Evolutionary conservation across 2,113 vertebrate genomes (phyloP), one percentile per base, ranked within the genome.

Genomic region (Pteronura brasiliensis): DNA sequence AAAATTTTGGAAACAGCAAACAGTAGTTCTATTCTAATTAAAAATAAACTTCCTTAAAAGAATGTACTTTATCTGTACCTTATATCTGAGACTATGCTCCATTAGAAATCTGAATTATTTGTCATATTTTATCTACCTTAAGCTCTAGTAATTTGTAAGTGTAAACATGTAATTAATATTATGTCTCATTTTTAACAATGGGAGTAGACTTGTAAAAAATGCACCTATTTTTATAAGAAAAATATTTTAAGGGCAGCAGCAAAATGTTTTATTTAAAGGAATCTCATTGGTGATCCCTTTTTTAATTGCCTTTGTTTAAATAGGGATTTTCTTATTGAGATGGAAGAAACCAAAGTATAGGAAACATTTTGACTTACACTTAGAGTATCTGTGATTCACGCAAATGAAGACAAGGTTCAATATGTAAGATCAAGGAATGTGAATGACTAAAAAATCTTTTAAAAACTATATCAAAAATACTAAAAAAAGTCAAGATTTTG

Each of bases 221-320:
- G 12, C 39, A 84, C 57, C 59, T 77, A 47, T 77, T 96, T 85
- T 65, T 90, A 14, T 57, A 71, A 52, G 61, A 67, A 94, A 86
- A 95, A 59, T 61, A 65, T 77, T 88, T 83, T 72, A 92, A 84
- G 31, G 67, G 34, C 27, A 86, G 7, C 10, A 95, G n/a, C 63
- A 17, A 55, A 91, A 29, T 92, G 25, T 61, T 83, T 93, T 82
- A 61, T 96, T 96, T 57, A 93, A 93, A 96, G 55, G 29, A 90
- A 57, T 90, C n/a, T 57, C 81, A 7, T 25, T 91, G 21, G 39
- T 92, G 27, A 92, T 83, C n/a, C 4, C 31, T 29, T 81, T 47
- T 88, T 29, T 31, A 92, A 52, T 71, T 77, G 88, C 18, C 42
- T 90, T 80, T 84, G 59, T 74, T 88, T 95, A 76, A 95, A 88